Evolutionary conservation across 2,797 vertebrate genomes (phyloP), one percentile per base, ranked within the genome.

Genomic region (Sebastes steindachneri): DNA sequence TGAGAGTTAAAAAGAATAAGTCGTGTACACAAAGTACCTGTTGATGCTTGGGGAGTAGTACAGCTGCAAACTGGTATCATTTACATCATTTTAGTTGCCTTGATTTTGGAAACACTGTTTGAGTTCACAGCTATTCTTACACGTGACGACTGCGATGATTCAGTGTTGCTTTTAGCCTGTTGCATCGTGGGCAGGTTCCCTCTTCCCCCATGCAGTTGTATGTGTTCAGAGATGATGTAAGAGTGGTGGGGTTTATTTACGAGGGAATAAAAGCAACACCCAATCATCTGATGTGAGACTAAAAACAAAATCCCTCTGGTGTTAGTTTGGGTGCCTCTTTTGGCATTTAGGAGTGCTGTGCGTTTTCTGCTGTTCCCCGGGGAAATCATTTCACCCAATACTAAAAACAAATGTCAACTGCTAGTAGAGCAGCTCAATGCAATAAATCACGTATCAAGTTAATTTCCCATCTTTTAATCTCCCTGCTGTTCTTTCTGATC

Each of bases 71-170:
- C 37, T 59, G 62, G 64, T 54, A 6, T 29, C 31, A n/a, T 70
- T 65, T 48, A 33, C 23, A 17, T 59, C 0, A 9, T 51, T 73
- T 62, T 45, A 35, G 63, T 5, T 1, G 9, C n/a, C n/a, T 66
- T 57, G 5, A 84, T 83, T 45, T 89, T 73, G 85, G 74, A 94
- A 95, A 93, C 86, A 83, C 92, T 89, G 92, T 93, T 94, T 90
- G 94, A 94, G 88, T 88, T 89, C 75, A 55, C 23, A 58, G 31
- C 59, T 75, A 53, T 68, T 90, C 33, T 74, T 69, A 63, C 78
- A 79, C 15, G 12, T 62, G 77, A 75, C 21, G 14, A 66, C 48
- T 63, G 58, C 3, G 68, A 91, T 86, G 89, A 90, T 89, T 89
- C 68, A 74, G 83, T 88, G 19, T 92, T 89, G 90, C 88, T 91